Conservation (phyloP, 2,113 vertebrate genomes). For the Ariopsis seemanni region DNA sequence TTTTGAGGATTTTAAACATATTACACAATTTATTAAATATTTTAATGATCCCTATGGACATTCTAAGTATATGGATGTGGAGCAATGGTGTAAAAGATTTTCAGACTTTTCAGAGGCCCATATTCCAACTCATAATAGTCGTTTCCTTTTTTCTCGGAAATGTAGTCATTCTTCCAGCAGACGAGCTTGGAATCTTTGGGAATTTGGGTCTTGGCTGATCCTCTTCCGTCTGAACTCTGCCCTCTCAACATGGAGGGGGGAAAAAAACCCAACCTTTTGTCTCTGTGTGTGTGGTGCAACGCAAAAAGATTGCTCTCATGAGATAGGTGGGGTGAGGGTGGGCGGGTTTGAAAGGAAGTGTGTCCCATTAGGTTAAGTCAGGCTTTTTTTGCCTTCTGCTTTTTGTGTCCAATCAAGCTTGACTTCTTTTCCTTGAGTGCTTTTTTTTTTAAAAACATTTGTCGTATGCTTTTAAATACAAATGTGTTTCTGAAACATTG, state of each 20-base stretch:
- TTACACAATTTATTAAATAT: no score
- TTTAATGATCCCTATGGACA: background rate
- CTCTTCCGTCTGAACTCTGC: slow-evolving; percentile 73
- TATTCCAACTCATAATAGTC: slow-evolving; percentile 53
- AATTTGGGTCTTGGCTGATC: slow-evolving; percentile 62
- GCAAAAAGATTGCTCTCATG: slow-evolving; percentile 14
- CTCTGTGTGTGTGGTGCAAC: slow-evolving; percentile 45
- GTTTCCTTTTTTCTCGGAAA: slow-evolving; percentile 69
- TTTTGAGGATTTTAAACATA: no score
- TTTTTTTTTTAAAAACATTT: background rate
- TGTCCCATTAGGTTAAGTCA: slow-evolving; percentile 32
- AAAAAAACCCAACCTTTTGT: slow-evolving; percentile 65
- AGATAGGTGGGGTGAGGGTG: slow-evolving; percentile 20
- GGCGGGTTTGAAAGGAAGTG: slow-evolving; percentile 33
- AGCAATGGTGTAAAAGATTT: background rate
- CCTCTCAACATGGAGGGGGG: slow-evolving; percentile 61
- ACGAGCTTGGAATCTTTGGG: slow-evolving; percentile 73
- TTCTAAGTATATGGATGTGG: background rate
- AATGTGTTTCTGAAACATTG: background rate
- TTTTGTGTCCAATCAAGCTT: slow-evolving; percentile 31
- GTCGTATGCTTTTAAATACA: background rate
- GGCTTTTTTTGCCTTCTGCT: background rate
- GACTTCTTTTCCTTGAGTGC: slow-evolving; percentile 11
- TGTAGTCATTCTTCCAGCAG: slow-evolving; percentile 78
- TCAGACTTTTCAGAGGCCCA: slow-evolving; percentile 31